Conservation (phyloP, 2,113 vertebrate genomes). For the Agapornis roseicollis region DNA sequence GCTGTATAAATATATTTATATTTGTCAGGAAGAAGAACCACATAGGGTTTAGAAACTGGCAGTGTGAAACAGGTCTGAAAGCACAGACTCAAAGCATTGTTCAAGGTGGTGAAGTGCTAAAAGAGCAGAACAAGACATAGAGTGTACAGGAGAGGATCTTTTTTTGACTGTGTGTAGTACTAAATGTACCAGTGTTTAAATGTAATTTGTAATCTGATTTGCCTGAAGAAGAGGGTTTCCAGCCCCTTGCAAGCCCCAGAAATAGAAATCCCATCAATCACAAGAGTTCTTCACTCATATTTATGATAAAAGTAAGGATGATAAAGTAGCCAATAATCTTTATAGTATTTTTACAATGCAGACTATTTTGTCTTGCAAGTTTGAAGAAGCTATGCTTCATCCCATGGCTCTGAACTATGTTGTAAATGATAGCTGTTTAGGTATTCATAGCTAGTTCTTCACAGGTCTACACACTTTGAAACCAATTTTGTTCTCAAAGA, state of each 20-base stretch:
- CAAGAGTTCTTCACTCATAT: background rate
- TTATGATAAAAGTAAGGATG: background rate
- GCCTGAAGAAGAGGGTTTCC: background rate
- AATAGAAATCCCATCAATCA: slow-evolving; percentile 18
- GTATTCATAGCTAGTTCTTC: background rate
- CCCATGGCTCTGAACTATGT: background rate
- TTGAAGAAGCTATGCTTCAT: background rate
- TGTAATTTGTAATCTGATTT: slow-evolving; percentile 9
- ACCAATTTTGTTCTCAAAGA: background rate
- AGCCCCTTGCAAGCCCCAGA: background rate
- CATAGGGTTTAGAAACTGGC: background rate
- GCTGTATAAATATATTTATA: background rate
- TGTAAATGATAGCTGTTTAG: background rate
- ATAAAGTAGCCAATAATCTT: background rate
- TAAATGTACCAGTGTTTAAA: background rate
- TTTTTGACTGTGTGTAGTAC: slow-evolving; percentile 11
- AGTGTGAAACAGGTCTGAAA: slow-evolving; percentile 18
- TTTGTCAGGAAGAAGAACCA: background rate
- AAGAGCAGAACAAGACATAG: background rate
- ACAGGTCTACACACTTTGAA: background rate
- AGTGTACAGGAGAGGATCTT: background rate
- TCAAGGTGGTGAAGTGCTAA: background rate
- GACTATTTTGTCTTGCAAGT: background rate
- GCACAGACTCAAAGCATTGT: background rate
- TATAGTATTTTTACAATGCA: background rate